Evolutionary conservation across 2,113 vertebrate genomes (phyloP), one percentile per base, ranked within the genome.

Genomic region (Gobio gobio): DNA sequence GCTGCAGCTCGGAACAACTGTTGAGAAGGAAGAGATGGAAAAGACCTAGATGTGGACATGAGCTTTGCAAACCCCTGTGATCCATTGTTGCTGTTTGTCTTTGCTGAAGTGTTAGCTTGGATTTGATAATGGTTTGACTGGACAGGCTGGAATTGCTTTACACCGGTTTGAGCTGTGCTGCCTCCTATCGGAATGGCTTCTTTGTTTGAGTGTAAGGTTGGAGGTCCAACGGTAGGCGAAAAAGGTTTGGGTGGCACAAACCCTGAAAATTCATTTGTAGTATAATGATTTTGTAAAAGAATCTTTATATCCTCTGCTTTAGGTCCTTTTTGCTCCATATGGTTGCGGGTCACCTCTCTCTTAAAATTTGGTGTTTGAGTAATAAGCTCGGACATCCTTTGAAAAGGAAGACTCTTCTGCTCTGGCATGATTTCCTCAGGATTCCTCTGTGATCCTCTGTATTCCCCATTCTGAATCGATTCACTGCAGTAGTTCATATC

Each of bases 391-490:
- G 86, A 88, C 74, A 89, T 83, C 22, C 54, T 56, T 10, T 89
- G 89, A 81, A 90, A 90, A 66, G 90, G 86, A 45, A 83, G 82
- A 86, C 91, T 90, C 66, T 90, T 82, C 3, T 94, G 93, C 77
- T 89, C 90, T 79, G 83, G 75, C 59, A 92, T 22, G 72, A 64
- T 86, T 0, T 90, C 92, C 33, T 94, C 92, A 0, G 51, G 89
- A 66, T 84, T 84, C 88, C 90, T 90, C 59, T 88, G 84, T 74
- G 85, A 36, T 36, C 36, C 36, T 36, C 36, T 36, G 36, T 36
- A 5, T 36, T 36, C 36, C 36, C 36, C 36, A 36, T 36, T 36
- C 36, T 36, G 36, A 36, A 4, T 36, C 1, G 87, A 51, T 4
- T 76, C 77, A 63, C 88, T 89, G 43, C 10, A 79, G 82, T 51